phyloP scores from a whole-genome alignment of 2,113 vertebrate genomes.

The Chaetorhynchus papuensis region DNA sequence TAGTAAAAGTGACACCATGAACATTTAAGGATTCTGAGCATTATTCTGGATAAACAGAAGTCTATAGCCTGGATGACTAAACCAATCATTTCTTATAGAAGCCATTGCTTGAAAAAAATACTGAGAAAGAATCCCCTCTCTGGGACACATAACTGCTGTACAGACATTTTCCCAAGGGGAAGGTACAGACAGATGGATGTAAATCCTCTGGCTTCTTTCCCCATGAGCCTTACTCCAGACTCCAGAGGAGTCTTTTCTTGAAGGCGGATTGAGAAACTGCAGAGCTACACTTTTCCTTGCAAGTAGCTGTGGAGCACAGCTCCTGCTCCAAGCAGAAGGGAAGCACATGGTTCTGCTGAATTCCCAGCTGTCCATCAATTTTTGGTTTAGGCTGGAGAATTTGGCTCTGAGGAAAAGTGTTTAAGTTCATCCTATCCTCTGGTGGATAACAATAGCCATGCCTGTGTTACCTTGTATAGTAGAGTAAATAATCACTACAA shows the following conservation, averaged over 20 bases:
- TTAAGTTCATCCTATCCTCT: constrained; percentile 31
- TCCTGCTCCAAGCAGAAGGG: constrained; percentile 23
- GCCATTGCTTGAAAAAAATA: background rate
- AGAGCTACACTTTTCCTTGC: background rate
- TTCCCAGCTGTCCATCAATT: constrained; percentile 24
- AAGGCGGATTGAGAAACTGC: background rate
- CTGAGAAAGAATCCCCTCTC: background rate
- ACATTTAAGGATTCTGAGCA: constrained; percentile 11
- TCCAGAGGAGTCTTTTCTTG: background rate
- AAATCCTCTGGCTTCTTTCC: constrained; percentile 44
- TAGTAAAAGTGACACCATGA: background rate
- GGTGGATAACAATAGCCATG: background rate
- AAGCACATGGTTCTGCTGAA: constrained; percentile 18
- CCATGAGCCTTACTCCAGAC: background rate
- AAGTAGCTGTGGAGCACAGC: background rate
- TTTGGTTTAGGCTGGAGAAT: background rate
- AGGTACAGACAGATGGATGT: background rate
- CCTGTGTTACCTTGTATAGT: background rate
- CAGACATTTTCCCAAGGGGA: background rate
- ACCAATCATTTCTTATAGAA: background rate
- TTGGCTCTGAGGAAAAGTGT: constrained; percentile 16
- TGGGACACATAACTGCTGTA: background rate
- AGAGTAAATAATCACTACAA: constrained; percentile 51
- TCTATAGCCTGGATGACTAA: background rate
- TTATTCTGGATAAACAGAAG: constrained; percentile 13